Evolutionary conservation across 2,888 invertebrate species (phyloP).

Genomic region (Cacoxenus indagator): DNA sequence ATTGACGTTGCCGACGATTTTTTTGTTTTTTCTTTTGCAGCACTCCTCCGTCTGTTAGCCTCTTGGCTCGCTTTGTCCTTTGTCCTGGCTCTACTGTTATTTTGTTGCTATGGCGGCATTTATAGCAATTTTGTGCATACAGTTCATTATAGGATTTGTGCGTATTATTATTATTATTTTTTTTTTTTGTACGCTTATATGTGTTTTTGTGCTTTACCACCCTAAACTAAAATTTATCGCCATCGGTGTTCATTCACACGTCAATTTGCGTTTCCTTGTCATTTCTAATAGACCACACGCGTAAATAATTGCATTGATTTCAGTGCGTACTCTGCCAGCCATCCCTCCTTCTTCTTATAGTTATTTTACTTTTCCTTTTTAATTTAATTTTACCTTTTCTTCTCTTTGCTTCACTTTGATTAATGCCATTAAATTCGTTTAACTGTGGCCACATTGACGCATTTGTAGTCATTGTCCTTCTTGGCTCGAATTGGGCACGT

Average conservation of each 20-base stretch:
- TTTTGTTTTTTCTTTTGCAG: not conserved
- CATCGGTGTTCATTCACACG: slow-evolving; percentile 13
- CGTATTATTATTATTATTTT: too few relatives aligned
- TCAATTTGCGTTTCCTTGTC: slow-evolving; percentile 11
- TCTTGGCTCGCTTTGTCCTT: slow-evolving; percentile 60
- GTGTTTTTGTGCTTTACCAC: not conserved
- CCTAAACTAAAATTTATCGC: not conserved
- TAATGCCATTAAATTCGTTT: slow-evolving; percentile 1
- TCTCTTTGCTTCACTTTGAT: not conserved
- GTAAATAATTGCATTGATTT: slow-evolving; percentile 48
- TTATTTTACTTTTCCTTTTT: not conserved
- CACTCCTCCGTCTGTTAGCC: slow-evolving; percentile 37
- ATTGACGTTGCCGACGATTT: slow-evolving; percentile 24
- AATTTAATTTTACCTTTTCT: not conserved
- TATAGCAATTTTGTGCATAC: too few relatives aligned
- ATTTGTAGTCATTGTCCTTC: slow-evolving; percentile 10
- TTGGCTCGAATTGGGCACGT: too few relatives aligned
- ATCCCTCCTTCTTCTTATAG: not conserved
- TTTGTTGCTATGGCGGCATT: slow-evolving; percentile 38
- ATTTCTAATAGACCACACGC: not conserved
- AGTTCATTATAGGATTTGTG: not conserved
- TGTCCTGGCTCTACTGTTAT: too few relatives aligned
- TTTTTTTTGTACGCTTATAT: not conserved
- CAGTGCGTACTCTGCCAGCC: slow-evolving; percentile 35
- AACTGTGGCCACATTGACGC: not conserved